Base-by-base conservation (phyloP, 2,113 vertebrate genomes). In the Rhinoptilus africanus region DNA sequence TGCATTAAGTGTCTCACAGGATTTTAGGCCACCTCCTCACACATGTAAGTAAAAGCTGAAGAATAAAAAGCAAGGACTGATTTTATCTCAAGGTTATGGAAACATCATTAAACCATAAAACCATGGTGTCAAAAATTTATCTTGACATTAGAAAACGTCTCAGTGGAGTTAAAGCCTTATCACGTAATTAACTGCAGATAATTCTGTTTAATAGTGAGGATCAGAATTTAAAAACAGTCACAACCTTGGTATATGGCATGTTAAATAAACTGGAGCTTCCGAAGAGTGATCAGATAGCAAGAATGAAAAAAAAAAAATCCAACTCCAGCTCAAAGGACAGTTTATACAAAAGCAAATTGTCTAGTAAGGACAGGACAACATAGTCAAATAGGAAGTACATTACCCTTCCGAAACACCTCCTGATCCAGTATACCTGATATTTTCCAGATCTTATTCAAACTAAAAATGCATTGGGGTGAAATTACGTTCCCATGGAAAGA, bases 21-120 rank as follows among this genome's bases (percentile, higher is more conserved):
- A 92, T 72, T 88, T 75, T 51, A 84, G 54, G 72, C 47, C 82
- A 96, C 47, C 59, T 95, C 63, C 67, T 88, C 73, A 92, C 45
- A 50, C 34, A 57, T 56, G 39, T 88, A 93, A 92, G 62, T 71
- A 77, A 97, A 94, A 92, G 91, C 76, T 81, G 60, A 94, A 91
- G 83, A 93, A 94, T 28, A 88, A 94, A 96, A 94, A 81, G 64
- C 88, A 95, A 94, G 91, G 93, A 96, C 88, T 94, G 91, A 96
- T 96, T 93, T 90, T 95, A 96, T 95, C 96, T 97, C 95, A 97
- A 96, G 96, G 94, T 96, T 96, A 97, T 89, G 73, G 93, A 91
- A 96, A 95, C 83, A 95, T 77, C 80, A 96, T 84, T 96, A 96
- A 94, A 96, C 68, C 68, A 89, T 68, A 94, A 96, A 96, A 90